Evolutionary conservation across 2,113 vertebrate species (phyloP).

Genomic region (Phylloscopus whistleri): DNA sequence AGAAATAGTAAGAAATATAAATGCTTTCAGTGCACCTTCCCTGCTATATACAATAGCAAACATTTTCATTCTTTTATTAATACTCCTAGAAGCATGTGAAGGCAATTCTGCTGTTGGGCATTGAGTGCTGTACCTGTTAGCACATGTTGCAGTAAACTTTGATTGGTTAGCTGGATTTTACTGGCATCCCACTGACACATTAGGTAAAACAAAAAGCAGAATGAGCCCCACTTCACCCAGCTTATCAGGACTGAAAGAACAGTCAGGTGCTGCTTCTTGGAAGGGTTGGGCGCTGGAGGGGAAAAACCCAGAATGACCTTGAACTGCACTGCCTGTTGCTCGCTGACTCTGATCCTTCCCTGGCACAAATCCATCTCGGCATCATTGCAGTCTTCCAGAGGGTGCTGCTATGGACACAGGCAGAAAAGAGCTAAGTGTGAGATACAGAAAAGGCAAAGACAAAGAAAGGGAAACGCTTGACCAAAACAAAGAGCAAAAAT

Average conservation of each 20-base stretch:
- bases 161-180: neutral
- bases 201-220: neutral
- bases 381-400: neutral
- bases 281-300: neutral
- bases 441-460: conserved; percentile 4
- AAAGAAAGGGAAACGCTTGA: conserved; percentile 5
- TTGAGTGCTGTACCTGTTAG: neutral
- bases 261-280: neutral
- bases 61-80: neutral
- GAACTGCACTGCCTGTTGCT: neutral
- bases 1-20: neutral
- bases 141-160: neutral
- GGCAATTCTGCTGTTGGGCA: neutral
- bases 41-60: neutral
- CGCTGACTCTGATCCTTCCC: neutral
- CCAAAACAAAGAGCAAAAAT: conserved; percentile 34
- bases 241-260: neutral
- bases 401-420: conserved; percentile 50
- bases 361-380: conserved; percentile 3
- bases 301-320: neutral
- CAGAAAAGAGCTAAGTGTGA: conserved; percentile 37
- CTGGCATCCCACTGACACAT: neutral
- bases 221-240: neutral
- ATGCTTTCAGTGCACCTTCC: neutral
- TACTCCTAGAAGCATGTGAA: neutral